Percentiles rank a stretch among this genome's conserved stretches.
Conservation (phyloP, 2,113 vertebrate genomes). For the Xenopus laevis region DNA sequence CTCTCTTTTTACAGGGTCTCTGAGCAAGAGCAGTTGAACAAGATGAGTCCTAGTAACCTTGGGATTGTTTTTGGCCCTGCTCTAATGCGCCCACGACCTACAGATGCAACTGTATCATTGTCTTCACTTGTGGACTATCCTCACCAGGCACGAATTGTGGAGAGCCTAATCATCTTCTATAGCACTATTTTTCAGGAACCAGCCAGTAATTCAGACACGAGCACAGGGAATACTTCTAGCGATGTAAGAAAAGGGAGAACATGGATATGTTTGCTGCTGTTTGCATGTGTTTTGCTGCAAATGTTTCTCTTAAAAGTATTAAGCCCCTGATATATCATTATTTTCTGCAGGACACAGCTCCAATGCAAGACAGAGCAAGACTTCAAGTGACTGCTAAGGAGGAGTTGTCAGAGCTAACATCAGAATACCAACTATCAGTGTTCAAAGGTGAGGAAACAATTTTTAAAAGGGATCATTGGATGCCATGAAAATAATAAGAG, state of each 20-base stretch:
- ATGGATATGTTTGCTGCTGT: background rate
- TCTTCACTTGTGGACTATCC: constrained; percentile 96
- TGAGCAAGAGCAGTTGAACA: constrained; percentile 88
- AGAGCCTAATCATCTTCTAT: constrained; percentile 87
- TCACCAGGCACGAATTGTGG: constrained; percentile 88
- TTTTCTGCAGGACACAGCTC: background rate
- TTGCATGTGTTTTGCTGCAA: too few species aligned
- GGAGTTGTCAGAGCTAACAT: background rate
- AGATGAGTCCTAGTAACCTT: constrained; percentile 91
- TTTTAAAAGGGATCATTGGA: too few species aligned
- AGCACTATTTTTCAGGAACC: constrained; percentile 66
- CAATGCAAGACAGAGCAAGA: background rate
- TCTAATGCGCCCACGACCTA: constrained; percentile 89
- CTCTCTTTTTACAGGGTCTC: constrained; percentile 71
- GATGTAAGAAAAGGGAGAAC: constrained; percentile 19
- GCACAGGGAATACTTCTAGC: accelerated
- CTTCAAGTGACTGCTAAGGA: constrained; percentile 25
- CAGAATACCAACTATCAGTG: background rate
- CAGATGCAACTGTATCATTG: constrained; percentile 85
- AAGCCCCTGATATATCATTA: accelerated
- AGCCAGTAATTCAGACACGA: constrained; percentile 7
- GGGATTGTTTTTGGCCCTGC: constrained; percentile 95
- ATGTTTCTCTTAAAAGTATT: background rate
- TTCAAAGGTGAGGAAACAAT: constrained; percentile 45
- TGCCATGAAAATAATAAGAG: too few species aligned